Evolutionary conservation across 2,113 vertebrate species (phyloP), one percentile per base, ranked within the genome.

Genomic region (Ammodytes marinus): DNA sequence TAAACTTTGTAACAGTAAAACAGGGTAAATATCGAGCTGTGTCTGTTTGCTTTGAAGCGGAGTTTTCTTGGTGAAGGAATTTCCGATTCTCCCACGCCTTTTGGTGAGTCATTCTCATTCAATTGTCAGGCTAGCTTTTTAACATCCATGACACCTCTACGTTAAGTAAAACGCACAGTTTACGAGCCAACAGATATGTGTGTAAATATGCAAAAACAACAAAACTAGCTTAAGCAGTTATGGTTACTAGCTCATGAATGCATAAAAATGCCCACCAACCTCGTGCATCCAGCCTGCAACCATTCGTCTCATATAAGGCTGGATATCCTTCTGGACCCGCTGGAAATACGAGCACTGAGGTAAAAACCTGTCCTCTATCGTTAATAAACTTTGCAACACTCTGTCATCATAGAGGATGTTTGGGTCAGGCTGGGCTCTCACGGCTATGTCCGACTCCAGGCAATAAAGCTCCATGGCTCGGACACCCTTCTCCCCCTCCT

Each of bases 251-350:
- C 86, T 10, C 12, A 52, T 39, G 46, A 84, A 75, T 67, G 72
- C 54, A 72, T 10, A 60, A 87, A 27, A 86, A 74, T 68, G 50
- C 43, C 60, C 63, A 95, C 97, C 87, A 95, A 99, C 97, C 97
- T 99, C 97, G 90, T 98, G 94, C 97, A 99, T 99, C 98, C 97
- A 99, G 87, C 95, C 96, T 84, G 97, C 97, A 86, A 99, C 95
- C 95, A 98, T 96, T 92, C 96, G 95, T 91, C 98, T 95, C 97
- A 99, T 98, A 90, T 95, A 96, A 68, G 97, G 97, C 85, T 97
- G 95, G 84, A 99, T 96, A 83, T 99, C 97, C 93, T 96, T 96
- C 95, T 99, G 98, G 63, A 98, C 95, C 90, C 96, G 95, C 82
- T 97, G 96, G 95, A 98, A 99, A 90, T 98, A 98, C 45, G 96